Percentiles rank a stretch among this genome's conserved stretches.
phyloP scores from a whole-genome alignment of 1,140 invertebrate genomes.

The Eufriesea mexicana region DNA sequence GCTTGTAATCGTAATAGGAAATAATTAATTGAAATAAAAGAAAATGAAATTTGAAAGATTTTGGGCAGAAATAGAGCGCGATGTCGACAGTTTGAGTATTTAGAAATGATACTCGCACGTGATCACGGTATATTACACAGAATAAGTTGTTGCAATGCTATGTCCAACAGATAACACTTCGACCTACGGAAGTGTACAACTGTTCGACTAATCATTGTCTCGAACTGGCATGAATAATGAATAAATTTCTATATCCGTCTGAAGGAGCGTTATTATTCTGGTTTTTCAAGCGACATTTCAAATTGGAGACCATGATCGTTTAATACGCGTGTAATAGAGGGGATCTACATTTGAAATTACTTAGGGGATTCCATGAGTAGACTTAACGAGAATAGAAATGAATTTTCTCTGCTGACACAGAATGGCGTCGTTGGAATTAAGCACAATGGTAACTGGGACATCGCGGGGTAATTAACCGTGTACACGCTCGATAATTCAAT shows the following conservation, averaged over 20 bases:
- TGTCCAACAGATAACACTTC: not conserved
- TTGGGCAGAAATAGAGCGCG: not conserved
- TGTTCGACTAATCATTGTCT: not conserved
- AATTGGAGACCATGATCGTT: not conserved
- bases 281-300: slow-evolving; percentile 3
- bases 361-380: not conserved
- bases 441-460: not conserved
- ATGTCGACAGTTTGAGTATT: not conserved
- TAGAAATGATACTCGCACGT: not conserved
- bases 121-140: not conserved
- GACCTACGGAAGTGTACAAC: not conserved
- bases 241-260: not conserved
- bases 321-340: not conserved
- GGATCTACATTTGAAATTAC: not conserved
- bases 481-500: not conserved
- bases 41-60: no score
- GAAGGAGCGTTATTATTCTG: not conserved
- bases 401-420: slow-evolving; percentile 13
- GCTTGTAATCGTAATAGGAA: no score
- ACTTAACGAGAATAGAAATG: slow-evolving; percentile 12
- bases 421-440: not conserved
- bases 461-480: not conserved
- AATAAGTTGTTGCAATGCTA: not conserved
- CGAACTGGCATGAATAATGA: not conserved
- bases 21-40: no score